Conservation (phyloP, 2,888 invertebrate species). For the Pseudoips prasinana region DNA sequence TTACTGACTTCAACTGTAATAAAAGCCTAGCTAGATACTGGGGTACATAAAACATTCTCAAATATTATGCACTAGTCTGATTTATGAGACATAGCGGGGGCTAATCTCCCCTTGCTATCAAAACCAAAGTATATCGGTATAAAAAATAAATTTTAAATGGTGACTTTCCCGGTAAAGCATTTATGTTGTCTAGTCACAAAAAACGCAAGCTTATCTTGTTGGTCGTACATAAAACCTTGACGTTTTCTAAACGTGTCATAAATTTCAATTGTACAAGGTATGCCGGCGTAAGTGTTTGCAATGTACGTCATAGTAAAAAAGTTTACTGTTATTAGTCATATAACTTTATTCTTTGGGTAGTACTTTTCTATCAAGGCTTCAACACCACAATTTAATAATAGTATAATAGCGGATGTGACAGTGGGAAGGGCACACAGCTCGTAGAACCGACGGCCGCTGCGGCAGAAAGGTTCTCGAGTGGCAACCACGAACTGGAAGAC, state of each 20-base stretch:
- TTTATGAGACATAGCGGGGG: slow-evolving; percentile 25
- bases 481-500: too few species aligned
- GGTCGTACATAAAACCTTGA: slow-evolving; percentile 27
- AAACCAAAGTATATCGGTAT: slow-evolving; percentile 12
- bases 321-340: too few species aligned
- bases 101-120: slow-evolving; percentile 26
- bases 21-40: slow-evolving; percentile 9
- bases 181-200: slow-evolving; percentile 22
- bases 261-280: too few species aligned
- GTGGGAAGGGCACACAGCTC: too few species aligned
- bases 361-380: too few species aligned
- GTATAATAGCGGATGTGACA: too few species aligned
- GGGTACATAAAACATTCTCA: slow-evolving; percentile 29
- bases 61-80: slow-evolving; percentile 29
- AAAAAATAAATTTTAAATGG: slow-evolving; percentile 22
- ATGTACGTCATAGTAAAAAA: too few species aligned
- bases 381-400: too few species aligned
- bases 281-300: too few species aligned
- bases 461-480: too few species aligned
- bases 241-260: slow-evolving; percentile 4
- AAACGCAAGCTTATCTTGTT: slow-evolving; percentile 26
- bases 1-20: slow-evolving; percentile 4
- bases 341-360: too few species aligned
- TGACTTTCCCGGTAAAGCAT: slow-evolving; percentile 21
- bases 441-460: too few species aligned